Conservation (phyloP, 2,888 invertebrate species). For the Tinea trinotella region DNA sequence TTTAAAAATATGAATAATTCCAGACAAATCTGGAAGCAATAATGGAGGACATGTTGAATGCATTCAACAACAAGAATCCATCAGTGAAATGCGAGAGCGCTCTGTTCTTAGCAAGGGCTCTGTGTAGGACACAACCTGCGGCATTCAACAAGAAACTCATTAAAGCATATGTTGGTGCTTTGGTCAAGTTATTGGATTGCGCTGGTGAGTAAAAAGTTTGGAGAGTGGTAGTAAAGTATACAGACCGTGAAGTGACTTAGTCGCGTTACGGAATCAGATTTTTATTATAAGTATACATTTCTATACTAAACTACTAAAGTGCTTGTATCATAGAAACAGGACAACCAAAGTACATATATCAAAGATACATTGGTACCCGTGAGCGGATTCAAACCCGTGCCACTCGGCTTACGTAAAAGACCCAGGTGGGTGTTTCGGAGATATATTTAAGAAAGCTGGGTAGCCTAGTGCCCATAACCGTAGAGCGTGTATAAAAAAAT, state of each 20-base stretch:
- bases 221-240: too few species aligned
- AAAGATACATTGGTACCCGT: too few species aligned
- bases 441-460: too few species aligned
- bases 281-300: background rate
- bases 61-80: conserved; percentile 93
- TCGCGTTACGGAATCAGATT: too few species aligned
- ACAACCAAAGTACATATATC: too few species aligned
- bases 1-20: conserved; percentile 25
- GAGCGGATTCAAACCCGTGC: too few species aligned
- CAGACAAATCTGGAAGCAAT: conserved; percentile 87
- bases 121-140: conserved; percentile 85
- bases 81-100: conserved; percentile 90
- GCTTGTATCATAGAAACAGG: too few species aligned
- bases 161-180: conserved; percentile 83
- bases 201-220: conserved; percentile 69
- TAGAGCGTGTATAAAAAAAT: too few species aligned
- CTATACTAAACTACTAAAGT: too few species aligned
- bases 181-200: conserved; percentile 85
- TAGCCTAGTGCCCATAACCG: too few species aligned
- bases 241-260: too few species aligned
- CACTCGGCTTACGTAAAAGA: background rate
- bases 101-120: conserved; percentile 85
- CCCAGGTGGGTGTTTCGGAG: too few species aligned
- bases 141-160: conserved; percentile 91
- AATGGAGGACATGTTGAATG: conserved; percentile 87